phyloP scores from a whole-genome alignment of 2,797 vertebrate species.

The Anabacerthia variegaticeps region DNA sequence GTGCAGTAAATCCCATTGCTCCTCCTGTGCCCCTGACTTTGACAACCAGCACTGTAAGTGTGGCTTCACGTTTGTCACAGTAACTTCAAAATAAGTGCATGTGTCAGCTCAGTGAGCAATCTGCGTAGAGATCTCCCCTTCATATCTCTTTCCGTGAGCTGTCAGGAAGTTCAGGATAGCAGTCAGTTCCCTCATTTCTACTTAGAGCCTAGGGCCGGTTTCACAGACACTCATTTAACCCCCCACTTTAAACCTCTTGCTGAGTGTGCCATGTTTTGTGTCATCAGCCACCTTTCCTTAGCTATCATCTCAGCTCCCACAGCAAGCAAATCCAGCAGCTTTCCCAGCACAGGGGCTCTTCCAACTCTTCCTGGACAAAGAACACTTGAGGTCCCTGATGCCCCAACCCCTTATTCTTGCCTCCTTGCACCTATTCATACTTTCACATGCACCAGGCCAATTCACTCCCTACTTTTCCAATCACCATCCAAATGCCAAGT shows the following conservation, averaged over 20 bases:
- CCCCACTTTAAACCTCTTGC: slow-evolving; percentile 10
- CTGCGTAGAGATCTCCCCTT: neutral
- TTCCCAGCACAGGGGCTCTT: neutral
- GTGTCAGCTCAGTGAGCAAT: neutral
- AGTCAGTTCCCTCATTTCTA: neutral
- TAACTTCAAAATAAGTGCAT: neutral
- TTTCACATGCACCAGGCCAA: neutral
- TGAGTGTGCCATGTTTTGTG: neutral
- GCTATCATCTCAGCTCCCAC: neutral
- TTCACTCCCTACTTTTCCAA: neutral
- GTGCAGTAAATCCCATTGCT: neutral
- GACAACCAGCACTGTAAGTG: neutral
- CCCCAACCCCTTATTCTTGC: neutral
- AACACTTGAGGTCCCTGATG: neutral
- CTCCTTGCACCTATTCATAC: neutral
- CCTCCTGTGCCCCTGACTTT: fast-evolving
- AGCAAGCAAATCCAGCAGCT: neutral
- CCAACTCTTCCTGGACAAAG: neutral
- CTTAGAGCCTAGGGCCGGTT: neutral
- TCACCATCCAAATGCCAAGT: neutral
- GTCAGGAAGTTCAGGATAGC: neutral
- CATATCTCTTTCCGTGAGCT: neutral
- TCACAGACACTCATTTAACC: neutral
- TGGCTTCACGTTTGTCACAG: neutral
- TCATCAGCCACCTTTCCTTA: slow-evolving; percentile 6